These are phyloP conservation scores for Epinotia demarniana DNA, from an alignment of 2,888 invertebrate genomes.

Conservation along the genomic window DNA sequence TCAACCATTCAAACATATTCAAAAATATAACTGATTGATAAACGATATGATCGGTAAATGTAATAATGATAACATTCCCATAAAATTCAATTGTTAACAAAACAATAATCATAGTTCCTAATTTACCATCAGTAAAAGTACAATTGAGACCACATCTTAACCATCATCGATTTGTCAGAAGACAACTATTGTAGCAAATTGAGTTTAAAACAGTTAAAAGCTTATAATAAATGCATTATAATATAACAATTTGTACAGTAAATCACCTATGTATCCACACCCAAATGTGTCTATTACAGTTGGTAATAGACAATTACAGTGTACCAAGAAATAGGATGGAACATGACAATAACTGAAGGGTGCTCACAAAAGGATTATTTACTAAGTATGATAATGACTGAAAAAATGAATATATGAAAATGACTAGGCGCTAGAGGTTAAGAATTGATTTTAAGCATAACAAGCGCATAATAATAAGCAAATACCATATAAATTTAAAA, in stretches of 20 bases:
- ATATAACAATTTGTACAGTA: neutral
- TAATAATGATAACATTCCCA: slow-evolving; percentile 37
- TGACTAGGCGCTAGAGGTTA: neutral
- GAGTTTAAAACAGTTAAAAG: slow-evolving; percentile 6
- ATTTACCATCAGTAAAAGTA: neutral
- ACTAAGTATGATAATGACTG: too few species aligned
- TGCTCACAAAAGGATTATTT: neutral
- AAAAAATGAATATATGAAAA: too few species aligned
- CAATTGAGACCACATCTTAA: slow-evolving; percentile 21
- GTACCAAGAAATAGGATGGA: neutral
- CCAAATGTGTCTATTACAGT: too few species aligned
- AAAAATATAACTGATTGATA: neutral
- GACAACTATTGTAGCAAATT: slow-evolving; percentile 19
- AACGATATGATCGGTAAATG: neutral
- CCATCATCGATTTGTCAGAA: slow-evolving; percentile 18
- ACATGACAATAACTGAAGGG: neutral
- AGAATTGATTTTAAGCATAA: neutral
- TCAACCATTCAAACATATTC: slow-evolving; percentile 1
- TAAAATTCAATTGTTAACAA: slow-evolving; percentile 30
- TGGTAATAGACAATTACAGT: too few species aligned
- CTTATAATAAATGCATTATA: slow-evolving; percentile 33
- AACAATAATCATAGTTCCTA: slow-evolving; percentile 20
- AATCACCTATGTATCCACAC: neutral
- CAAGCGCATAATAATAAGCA: slow-evolving; percentile 11
- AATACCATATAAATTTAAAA: slow-evolving; percentile 11